Evolutionary conservation across 1,140 invertebrate genomes (phyloP).

Genomic region (Akabosia matsudoensis): DNA sequence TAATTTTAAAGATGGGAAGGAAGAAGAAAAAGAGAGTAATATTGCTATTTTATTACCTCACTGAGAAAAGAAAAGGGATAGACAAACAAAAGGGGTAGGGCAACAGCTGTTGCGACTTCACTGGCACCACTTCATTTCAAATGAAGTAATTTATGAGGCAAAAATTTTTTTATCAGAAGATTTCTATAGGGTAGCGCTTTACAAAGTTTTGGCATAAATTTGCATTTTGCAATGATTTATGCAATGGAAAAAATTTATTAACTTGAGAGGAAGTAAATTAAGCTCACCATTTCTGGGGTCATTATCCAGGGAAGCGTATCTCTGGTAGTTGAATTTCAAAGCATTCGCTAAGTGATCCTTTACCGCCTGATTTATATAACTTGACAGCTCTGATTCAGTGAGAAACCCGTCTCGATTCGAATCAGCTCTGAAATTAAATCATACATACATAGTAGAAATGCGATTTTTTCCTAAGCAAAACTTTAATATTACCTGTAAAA

Average conservation of each 20-base stretch:
- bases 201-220: too few species aligned
- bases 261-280: not conserved
- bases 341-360: slow-evolving; percentile 71
- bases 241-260: not conserved
- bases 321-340: slow-evolving; percentile 66
- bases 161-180: not conserved
- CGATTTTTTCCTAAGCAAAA: not conserved
- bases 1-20: not conserved
- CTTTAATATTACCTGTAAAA: not conserved
- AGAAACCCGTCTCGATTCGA: slow-evolving; percentile 61
- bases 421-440: slow-evolving; percentile 60
- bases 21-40: not conserved
- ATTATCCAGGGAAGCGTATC: slow-evolving; percentile 70
- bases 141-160: not conserved
- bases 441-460: not conserved
- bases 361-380: slow-evolving; percentile 71
- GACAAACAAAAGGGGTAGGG: not conserved
- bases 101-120: not conserved
- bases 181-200: too few species aligned
- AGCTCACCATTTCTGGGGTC: slow-evolving; percentile 66
- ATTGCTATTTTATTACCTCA: not conserved
- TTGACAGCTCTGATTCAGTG: slow-evolving; percentile 64
- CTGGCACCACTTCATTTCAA: not conserved
- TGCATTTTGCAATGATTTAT: not conserved
- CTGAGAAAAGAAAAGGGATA: not conserved